Evolutionary conservation across 2,113 vertebrate genomes (phyloP), one percentile per base, ranked within the genome.

Genomic region (Porphyrio hochstetteri): DNA sequence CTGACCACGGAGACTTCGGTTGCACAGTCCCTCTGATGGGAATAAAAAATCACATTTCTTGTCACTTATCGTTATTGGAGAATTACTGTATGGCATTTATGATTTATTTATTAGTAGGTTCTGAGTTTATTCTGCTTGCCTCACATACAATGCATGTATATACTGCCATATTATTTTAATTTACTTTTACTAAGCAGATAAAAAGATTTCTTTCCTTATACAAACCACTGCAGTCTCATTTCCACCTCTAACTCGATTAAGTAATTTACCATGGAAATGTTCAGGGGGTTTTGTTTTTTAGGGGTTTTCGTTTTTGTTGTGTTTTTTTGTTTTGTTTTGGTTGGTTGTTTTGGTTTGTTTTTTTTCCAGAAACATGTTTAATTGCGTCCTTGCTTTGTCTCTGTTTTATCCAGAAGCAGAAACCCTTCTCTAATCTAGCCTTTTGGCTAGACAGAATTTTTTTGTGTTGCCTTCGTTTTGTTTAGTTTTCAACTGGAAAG

Each of bases 321-420:
- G 24, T 27, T 50, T 50, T 50, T 24, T 10, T 25, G 6, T 23
- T 18, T 28, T 82, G 21, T 8, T 52, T 44, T 29, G 33, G 11
- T 52, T 52, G 20, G 0, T 31, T 38, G 4, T 17, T 14, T n/a
- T 82, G 29, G 50, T 29, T 52, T 44, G 0, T 24, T 44, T 80
- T 53, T 79, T 70, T 76, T 35, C 20, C 25, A 67, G 31, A 63
- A 94, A 83, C 69, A 44, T 16, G 4, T 64, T 86, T 90, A 85
- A 81, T 95, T 79, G n/a, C 50, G 94, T 95, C 75, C 90, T 89
- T 95, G 19, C 28, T 87, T 92, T 92, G 24, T 69, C 18, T 86
- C 69, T 83, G 24, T 76, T 91, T 71, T 59, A 78, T 72, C 48
- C 77, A 89, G 52, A 92, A 95, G 48, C 52, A 79, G 52, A 64